Base-by-base conservation (phyloP, 1,140 invertebrate species). In the Colletes gigas region DNA sequence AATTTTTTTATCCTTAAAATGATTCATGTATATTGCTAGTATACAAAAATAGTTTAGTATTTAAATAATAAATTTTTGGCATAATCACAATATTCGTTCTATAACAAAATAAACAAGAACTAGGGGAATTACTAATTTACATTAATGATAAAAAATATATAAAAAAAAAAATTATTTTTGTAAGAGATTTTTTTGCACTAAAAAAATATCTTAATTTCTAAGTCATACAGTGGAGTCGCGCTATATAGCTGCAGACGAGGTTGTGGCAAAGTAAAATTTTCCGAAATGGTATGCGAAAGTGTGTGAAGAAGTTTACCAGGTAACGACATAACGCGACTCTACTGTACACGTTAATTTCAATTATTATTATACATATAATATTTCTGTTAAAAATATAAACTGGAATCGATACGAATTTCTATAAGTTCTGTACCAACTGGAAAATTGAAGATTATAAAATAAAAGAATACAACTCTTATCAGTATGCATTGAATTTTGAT, bases 401-500 rank as follows among this genome's bases (percentile, higher is more conserved):
- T 12, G 44, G 10, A 2, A 60, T 60, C 7, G 44, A 47, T 59
- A 59, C 12, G 14, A 44, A 50, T 21, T 5, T 8, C 7, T 4
- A 15, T 6, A 19, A 1, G 2, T 17, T 59, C 57, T 68, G 7
- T 52, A 47, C 44, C 19, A 30, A 70, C 21, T 60, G 30, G 10
- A 62, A 78, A 71, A 47, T 52, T 47, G 4, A 55, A 55, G 19
- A 72, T 41, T 8, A 47, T 3, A 44, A 17, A 78, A 62, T 71
- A 44, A 78, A 71, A 17, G 5, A 57, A 47, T 15, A 21, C 15
- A 55, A 54, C 4, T 15, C 21, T 65, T 15, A 4, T 21, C 52
- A 63, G 44, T 4, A 1, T 57, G 6, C 1, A 62, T 21, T 21
- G 8, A 39, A 50, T 41, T 21, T 30, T 21, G 30, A 73, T 39